These are phyloP conservation scores for Saccostrea glomerata DNA, from an alignment of 1,140 invertebrate species.

Conservation along the genomic window DNA sequence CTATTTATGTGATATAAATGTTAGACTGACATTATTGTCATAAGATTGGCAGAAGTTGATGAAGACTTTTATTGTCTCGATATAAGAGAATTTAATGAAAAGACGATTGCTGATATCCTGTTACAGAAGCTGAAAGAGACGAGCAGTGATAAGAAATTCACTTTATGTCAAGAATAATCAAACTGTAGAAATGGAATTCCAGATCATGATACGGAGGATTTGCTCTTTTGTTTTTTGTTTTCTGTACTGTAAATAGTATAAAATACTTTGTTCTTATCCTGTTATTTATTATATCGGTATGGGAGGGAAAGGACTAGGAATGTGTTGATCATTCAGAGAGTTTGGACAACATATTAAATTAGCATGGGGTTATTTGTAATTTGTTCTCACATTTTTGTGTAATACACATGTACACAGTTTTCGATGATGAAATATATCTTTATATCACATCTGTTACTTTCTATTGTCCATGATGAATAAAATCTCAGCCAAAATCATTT, in stretches of 20 bases:
- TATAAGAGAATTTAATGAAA: neutral
- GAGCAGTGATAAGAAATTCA: neutral
- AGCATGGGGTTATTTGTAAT: neutral
- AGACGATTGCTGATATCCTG: neutral
- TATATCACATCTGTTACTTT: slow-evolving; percentile 34
- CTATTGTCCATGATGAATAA: slow-evolving; percentile 38
- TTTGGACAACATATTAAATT: neutral
- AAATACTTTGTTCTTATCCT: neutral
- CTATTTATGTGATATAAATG: too few relatives aligned
- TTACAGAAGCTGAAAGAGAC: neutral
- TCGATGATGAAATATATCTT: neutral
- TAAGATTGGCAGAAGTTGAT: too few relatives aligned
- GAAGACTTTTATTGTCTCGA: too few relatives aligned
- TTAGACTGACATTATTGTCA: too few relatives aligned
- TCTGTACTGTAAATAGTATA: neutral
- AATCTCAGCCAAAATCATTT: slow-evolving; percentile 12
- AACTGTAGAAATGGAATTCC: neutral
- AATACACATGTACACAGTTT: slow-evolving; percentile 31
- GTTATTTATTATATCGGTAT: slow-evolving; percentile 13
- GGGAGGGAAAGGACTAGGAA: neutral
- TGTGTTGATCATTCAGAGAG: neutral
- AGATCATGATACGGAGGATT: neutral
- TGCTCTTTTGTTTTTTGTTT: neutral
- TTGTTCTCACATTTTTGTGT: slow-evolving; percentile 26
- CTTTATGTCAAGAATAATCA: neutral